These are phyloP conservation scores for Cotesia congregata DNA, from an alignment of 2,888 invertebrate species.

Conservation along the genomic window DNA sequence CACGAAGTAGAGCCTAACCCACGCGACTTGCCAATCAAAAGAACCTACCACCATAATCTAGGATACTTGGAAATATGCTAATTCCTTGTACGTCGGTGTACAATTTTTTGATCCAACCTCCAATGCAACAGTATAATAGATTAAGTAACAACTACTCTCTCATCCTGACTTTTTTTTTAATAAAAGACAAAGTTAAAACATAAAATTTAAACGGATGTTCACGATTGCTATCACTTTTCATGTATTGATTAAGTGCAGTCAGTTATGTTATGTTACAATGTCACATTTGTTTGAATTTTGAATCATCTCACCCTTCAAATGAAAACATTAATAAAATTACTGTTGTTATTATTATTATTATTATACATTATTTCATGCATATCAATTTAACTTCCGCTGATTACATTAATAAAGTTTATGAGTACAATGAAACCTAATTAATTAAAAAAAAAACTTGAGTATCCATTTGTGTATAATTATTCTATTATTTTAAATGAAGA, in stretches of 20 bases:
- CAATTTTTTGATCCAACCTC: neutral
- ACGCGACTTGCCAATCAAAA: slow-evolving; percentile 55
- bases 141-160: neutral
- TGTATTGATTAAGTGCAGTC: neutral
- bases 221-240: slow-evolving; percentile 27
- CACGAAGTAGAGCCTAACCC: slow-evolving; percentile 39
- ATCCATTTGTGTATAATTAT: neutral
- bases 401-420: neutral
- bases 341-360: neutral
- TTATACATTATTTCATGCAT: slow-evolving; percentile 7
- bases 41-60: slow-evolving; percentile 54
- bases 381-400: neutral
- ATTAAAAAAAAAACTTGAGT: slow-evolving; percentile 4
- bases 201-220: slow-evolving; percentile 26
- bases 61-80: slow-evolving; percentile 55
- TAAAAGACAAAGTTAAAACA: neutral
- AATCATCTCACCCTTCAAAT: neutral
- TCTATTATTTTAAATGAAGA: neutral
- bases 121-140: slow-evolving; percentile 8
- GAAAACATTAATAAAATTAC: neutral
- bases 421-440: neutral
- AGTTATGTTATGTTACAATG: neutral
- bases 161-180: neutral
- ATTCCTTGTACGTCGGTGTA: slow-evolving; percentile 41
- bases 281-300: slow-evolving; percentile 5